A percentile compares a stretch with the other conserved stretches of the same genome.
phyloP scores from a whole-genome alignment of 1,140 invertebrate species.

The Pogonognathellus flavescens region DNA sequence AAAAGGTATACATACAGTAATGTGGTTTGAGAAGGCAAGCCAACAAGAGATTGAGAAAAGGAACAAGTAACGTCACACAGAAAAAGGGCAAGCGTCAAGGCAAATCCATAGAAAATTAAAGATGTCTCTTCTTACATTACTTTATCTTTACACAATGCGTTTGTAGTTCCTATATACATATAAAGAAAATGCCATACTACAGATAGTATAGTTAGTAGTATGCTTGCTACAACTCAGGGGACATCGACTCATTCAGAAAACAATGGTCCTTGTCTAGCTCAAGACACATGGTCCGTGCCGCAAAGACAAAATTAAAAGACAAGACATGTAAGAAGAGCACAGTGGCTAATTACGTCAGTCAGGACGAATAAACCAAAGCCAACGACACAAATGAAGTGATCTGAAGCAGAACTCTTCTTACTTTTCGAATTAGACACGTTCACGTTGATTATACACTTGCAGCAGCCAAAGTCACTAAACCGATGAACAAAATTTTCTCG shows the following conservation, averaged over 20 bases:
- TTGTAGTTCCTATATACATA: too few species aligned
- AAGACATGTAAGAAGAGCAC: conserved; percentile 24
- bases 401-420: neutral
- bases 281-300: neutral
- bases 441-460: neutral
- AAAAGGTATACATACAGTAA: too few species aligned
- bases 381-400: conserved; percentile 18
- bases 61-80: too few species aligned
- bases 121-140: too few species aligned
- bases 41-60: too few species aligned
- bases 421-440: conserved; percentile 38
- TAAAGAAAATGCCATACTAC: too few species aligned
- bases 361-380: conserved; percentile 9
- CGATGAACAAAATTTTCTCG: conserved; percentile 11
- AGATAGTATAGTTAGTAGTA: too few species aligned
- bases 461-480: neutral
- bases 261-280: neutral
- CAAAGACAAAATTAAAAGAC: conserved; percentile 33
- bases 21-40: too few species aligned
- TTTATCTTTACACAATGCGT: too few species aligned
- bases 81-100: too few species aligned
- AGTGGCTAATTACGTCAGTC: conserved; percentile 31
- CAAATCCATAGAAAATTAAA: too few species aligned
- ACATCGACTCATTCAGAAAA: conserved; percentile 1
- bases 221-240: neutral